phyloP scores from a whole-genome alignment of 2,888 invertebrate genomes.

The Neoscelio sp. region DNA sequence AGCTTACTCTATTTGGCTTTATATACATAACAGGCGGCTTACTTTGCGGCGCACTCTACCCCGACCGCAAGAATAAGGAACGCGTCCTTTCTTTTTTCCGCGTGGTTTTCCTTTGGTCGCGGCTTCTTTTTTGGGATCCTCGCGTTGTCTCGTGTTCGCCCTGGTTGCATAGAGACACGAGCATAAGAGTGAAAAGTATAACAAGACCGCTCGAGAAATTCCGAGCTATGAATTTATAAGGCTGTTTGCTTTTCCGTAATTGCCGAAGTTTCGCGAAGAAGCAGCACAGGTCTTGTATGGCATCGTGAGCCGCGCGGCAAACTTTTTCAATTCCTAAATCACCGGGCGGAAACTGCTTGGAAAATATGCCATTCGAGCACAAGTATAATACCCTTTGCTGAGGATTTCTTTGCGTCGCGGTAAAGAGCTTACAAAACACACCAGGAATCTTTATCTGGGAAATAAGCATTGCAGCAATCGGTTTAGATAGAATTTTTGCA shows the following conservation, averaged over 20 bases:
- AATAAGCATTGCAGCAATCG: too few species aligned
- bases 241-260: slow-evolving; percentile 77
- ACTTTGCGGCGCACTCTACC: slow-evolving; percentile 19
- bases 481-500: slow-evolving; percentile 57
- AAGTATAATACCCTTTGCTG: slow-evolving; percentile 55
- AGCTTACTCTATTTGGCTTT: slow-evolving; percentile 33
- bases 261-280: slow-evolving; percentile 72
- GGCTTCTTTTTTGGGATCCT: too few species aligned
- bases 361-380: slow-evolving; percentile 68
- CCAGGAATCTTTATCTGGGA: slow-evolving; percentile 8
- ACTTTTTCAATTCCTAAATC: slow-evolving; percentile 76
- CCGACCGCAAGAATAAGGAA: slow-evolving; percentile 28
- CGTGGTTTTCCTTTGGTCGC: background rate
- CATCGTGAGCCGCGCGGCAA: slow-evolving; percentile 39
- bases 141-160: slow-evolving; percentile 13
- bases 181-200: slow-evolving; percentile 31
- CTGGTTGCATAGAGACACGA: slow-evolving; percentile 16
- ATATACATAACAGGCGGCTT: slow-evolving; percentile 45
- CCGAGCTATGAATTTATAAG: slow-evolving; percentile 75
- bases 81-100: slow-evolving; percentile 1
- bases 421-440: slow-evolving; percentile 56
- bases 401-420: slow-evolving; percentile 42
- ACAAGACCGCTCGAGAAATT: slow-evolving; percentile 26
- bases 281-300: slow-evolving; percentile 18
- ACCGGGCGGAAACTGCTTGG: slow-evolving; percentile 66